These are phyloP conservation scores for Willisornis vidua DNA, from an alignment of 2,113 vertebrate genomes.

Conservation along the genomic window DNA sequence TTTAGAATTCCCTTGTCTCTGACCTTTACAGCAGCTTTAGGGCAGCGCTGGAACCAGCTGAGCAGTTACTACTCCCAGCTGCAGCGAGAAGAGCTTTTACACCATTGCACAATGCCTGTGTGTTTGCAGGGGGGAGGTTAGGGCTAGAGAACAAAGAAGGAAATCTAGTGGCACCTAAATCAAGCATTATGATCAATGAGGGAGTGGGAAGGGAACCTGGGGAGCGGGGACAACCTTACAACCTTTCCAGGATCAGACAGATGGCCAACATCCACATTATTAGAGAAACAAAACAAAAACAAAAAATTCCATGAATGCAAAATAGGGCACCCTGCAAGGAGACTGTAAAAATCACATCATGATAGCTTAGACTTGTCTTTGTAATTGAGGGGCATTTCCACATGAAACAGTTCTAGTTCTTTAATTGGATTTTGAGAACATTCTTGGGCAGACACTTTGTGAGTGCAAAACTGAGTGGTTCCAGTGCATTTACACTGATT, in stretches of 20 bases:
- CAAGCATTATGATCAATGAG: conserved; percentile 57
- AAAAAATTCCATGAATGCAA: conserved; percentile 68
- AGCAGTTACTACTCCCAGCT: conserved; percentile 66
- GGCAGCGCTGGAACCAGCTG: conserved; percentile 64
- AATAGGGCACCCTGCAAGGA: conserved; percentile 49
- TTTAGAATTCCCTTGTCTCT: conserved; percentile 51
- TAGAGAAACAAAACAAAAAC: conserved; percentile 66
- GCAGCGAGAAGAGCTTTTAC: conserved; percentile 54
- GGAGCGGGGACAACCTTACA: conserved; percentile 55
- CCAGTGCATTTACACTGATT: conserved; percentile 15
- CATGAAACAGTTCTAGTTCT: conserved; percentile 62
- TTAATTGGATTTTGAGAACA: conserved; percentile 62
- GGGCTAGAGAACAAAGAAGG: conserved; percentile 59
- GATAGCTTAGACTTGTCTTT: conserved; percentile 57
- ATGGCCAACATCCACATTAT: conserved; percentile 65
- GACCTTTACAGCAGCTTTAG: conserved; percentile 65
- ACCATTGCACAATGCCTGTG: conserved; percentile 38
- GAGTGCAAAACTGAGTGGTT: conserved; percentile 1
- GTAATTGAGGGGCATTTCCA: conserved; percentile 67
- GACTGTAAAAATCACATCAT: conserved; percentile 68
- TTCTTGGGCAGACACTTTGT: conserved; percentile 35
- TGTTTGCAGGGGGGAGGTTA: background rate
- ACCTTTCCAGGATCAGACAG: conserved; percentile 60
- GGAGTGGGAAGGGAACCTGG: conserved; percentile 44
- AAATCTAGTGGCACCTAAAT: conserved; percentile 63